phyloP scores from a whole-genome alignment of 92 coral and sea anemone species.

The Porites evermanni region DNA sequence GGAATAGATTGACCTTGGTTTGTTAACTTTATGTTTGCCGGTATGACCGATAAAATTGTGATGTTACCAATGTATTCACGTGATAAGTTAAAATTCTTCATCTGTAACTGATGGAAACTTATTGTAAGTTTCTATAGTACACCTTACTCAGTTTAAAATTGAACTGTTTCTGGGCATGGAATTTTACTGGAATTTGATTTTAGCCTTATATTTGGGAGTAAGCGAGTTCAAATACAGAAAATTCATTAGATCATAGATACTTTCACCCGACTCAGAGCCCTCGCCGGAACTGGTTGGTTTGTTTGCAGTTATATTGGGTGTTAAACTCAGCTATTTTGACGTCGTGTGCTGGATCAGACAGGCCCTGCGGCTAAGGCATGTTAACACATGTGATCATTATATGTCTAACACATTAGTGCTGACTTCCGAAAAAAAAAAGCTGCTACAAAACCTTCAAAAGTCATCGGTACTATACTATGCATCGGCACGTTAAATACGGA shows the following conservation, averaged over 20 bases:
- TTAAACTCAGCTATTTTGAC: slow-evolving; percentile 18
- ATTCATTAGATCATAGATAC: background rate
- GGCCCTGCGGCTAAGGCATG: slow-evolving; percentile 26
- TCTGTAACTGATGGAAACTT: too few species aligned
- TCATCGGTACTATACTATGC: too few species aligned
- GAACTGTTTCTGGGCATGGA: too few species aligned
- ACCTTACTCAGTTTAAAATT: too few species aligned
- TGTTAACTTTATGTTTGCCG: too few species aligned
- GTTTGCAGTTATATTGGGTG: background rate
- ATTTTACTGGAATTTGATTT: background rate
- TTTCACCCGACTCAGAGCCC: background rate
- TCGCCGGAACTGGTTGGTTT: slow-evolving; percentile 1
- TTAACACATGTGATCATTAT: slow-evolving; percentile 17
- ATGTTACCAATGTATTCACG: too few species aligned
- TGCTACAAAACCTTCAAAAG: background rate
- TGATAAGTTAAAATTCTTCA: too few species aligned
- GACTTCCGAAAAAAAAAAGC: slow-evolving; percentile 6
- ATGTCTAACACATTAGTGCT: background rate
- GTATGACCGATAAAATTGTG: too few species aligned
- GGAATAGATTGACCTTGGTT: too few species aligned
- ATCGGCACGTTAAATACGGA: background rate
- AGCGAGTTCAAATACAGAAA: background rate
- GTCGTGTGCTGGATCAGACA: slow-evolving; percentile 4
- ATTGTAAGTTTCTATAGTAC: too few species aligned
- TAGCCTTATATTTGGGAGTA: background rate